A percentile compares a stretch with the other conserved stretches of the same genome.
Conservation (phyloP, 2,888 invertebrate genomes). For the Eristalis tenax region DNA sequence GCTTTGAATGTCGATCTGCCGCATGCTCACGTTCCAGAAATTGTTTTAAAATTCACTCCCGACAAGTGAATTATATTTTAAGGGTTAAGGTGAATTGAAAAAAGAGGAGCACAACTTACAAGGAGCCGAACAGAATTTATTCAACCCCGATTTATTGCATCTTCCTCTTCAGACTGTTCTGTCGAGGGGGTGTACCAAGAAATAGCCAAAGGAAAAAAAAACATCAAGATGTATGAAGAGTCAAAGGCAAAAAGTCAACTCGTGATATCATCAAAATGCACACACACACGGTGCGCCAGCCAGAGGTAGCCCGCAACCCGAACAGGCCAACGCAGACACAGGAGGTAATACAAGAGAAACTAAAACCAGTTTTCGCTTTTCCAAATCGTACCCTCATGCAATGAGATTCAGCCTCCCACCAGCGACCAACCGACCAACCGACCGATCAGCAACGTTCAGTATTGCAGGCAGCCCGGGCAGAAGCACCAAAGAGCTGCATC, state of each 20-base stretch:
- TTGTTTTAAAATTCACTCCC: background rate
- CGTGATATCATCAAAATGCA: slow-evolving; percentile 69
- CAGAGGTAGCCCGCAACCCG: background rate
- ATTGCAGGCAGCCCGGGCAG: background rate
- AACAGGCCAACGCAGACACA: background rate
- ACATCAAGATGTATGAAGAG: slow-evolving; percentile 28
- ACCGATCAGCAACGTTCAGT: background rate
- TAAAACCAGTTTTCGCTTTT: slow-evolving; percentile 67
- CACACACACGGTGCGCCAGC: background rate
- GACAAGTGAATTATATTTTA: background rate
- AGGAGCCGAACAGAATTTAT: slow-evolving; percentile 29
- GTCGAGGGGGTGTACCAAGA: background rate
- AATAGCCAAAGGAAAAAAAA: slow-evolving; percentile 24
- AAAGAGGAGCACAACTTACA: slow-evolving; percentile 5
- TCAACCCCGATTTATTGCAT: slow-evolving; percentile 58
- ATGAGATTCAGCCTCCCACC: slow-evolving; percentile 27
- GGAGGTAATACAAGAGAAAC: slow-evolving; percentile 43
- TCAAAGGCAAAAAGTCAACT: slow-evolving; percentile 71
- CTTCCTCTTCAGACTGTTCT: background rate
- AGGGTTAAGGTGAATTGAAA: slow-evolving; percentile 3
- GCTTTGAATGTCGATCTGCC: background rate
- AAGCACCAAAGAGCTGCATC: background rate
- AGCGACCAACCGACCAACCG: background rate
- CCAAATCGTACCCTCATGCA: slow-evolving; percentile 59
- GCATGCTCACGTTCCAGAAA: background rate